phyloP scores from a whole-genome alignment of 2,888 invertebrate species.

The Epistrophe grossulariae region DNA sequence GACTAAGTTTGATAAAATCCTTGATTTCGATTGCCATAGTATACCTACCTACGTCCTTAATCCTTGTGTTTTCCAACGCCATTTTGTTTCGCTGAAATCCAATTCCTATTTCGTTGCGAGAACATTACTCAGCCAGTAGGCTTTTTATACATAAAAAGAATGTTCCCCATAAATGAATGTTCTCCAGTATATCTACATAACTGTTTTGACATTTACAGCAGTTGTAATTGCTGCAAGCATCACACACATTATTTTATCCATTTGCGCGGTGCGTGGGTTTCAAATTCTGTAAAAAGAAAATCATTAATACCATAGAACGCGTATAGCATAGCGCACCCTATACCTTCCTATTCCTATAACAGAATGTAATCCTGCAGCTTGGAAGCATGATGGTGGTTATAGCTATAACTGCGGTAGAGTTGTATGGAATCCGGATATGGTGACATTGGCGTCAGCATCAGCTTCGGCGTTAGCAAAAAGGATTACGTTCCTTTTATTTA shows the following conservation, averaged over 20 bases:
- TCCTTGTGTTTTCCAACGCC: neutral
- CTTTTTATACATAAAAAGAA: neutral
- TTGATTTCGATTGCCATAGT: neutral
- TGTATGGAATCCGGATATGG: slow-evolving; percentile 34
- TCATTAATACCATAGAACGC: slow-evolving; percentile 23
- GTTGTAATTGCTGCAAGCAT: slow-evolving; percentile 42
- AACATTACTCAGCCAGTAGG: slow-evolving; percentile 34
- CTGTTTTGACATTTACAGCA: slow-evolving; percentile 39
- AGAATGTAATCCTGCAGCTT: slow-evolving; percentile 51
- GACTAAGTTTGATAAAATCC: slow-evolving; percentile 16
- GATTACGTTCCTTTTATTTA: slow-evolving; percentile 35
- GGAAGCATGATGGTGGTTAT: slow-evolving; percentile 10
- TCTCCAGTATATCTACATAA: neutral
- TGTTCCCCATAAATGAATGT: neutral
- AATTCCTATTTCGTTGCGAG: slow-evolving; percentile 39
- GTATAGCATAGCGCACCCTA: neutral
- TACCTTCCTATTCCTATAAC: neutral
- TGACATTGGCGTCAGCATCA: slow-evolving; percentile 19
- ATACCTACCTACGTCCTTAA: neutral
- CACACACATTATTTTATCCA: slow-evolving; percentile 2
- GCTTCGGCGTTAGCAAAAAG: slow-evolving; percentile 33
- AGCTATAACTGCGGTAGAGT: neutral
- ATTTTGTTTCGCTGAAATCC: slow-evolving; percentile 15
- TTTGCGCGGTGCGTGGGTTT: neutral
- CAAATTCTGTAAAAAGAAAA: slow-evolving; percentile 24